Conservation (phyloP, 2,113 vertebrate genomes). For the Urocynchramus pylzowi region DNA sequence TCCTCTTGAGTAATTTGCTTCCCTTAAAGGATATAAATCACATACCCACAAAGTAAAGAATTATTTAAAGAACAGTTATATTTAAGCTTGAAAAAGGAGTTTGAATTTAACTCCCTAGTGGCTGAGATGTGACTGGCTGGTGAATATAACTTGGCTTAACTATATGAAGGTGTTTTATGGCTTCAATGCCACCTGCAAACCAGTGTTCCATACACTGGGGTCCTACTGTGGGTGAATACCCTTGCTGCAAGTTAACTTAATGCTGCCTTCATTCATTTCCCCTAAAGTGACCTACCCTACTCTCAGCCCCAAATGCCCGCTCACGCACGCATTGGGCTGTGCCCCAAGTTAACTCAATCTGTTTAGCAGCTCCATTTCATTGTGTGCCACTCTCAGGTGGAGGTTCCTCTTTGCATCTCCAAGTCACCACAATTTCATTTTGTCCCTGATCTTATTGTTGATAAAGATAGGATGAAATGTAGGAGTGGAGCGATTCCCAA, state of each 20-base stretch:
- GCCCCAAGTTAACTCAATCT: background rate
- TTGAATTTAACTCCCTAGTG: conserved; percentile 27
- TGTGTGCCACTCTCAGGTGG: background rate
- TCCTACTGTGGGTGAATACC: background rate
- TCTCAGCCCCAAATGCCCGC: background rate
- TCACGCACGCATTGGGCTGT: rapidly evolving
- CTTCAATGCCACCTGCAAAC: background rate
- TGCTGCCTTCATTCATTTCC: background rate
- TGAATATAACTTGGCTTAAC: background rate
- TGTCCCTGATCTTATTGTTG: background rate
- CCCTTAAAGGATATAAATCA: conserved; percentile 35
- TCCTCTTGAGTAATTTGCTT: conserved; percentile 33
- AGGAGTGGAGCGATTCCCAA: background rate
- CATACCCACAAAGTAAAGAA: conserved; percentile 21
- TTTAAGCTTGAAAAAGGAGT: background rate
- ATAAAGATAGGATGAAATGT: background rate
- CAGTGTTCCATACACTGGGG: background rate
- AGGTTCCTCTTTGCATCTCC: background rate
- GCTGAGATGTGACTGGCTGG: background rate
- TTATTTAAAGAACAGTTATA: conserved; percentile 15
- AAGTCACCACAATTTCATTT: background rate
- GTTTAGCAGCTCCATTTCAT: background rate
- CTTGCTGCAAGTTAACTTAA: background rate
- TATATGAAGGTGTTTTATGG: background rate
- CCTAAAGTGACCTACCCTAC: background rate